Conservation (phyloP, 2,888 invertebrate species). For the Tetragnatha montana region DNA sequence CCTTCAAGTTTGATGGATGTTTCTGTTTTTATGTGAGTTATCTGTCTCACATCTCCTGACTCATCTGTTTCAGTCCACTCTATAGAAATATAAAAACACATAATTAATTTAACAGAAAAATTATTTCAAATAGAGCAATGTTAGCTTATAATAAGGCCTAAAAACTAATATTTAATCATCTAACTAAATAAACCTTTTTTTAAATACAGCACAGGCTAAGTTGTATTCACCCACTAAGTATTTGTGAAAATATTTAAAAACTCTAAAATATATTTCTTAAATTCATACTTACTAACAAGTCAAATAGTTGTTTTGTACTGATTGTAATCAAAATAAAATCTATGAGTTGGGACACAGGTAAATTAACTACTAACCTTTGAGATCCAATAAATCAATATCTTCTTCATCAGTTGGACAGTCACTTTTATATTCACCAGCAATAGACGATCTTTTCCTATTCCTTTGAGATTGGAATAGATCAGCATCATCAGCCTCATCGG, state of each 20-base stretch:
- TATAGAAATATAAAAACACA: conserved; percentile 23
- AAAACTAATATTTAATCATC: no score
- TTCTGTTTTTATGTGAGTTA: conserved; percentile 71
- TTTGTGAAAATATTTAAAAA: not conserved
- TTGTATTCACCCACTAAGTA: not conserved
- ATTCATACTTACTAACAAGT: not conserved
- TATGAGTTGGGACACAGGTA: not conserved
- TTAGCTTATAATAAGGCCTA: no score
- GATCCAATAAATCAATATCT: conserved; percentile 25
- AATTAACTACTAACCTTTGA: conserved; percentile 49
- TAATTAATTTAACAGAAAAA: not conserved
- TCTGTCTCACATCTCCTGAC: conserved; percentile 71
- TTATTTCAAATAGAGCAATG: no score
- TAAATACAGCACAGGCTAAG: no score
- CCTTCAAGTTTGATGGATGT: conserved; percentile 69
- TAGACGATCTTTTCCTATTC: conserved; percentile 17
- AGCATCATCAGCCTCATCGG: conserved; percentile 1
- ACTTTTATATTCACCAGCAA: conserved; percentile 17
- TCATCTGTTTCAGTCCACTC: conserved; percentile 73
- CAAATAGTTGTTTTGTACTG: not conserved
- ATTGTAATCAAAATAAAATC: no score
- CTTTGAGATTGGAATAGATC: not conserved
- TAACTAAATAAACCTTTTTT: no score
- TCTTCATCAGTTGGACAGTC: conserved; percentile 62
- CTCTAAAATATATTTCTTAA: not conserved